phyloP scores from a whole-genome alignment of 1,140 invertebrate species.

The Vollenhovia emeryi region DNA sequence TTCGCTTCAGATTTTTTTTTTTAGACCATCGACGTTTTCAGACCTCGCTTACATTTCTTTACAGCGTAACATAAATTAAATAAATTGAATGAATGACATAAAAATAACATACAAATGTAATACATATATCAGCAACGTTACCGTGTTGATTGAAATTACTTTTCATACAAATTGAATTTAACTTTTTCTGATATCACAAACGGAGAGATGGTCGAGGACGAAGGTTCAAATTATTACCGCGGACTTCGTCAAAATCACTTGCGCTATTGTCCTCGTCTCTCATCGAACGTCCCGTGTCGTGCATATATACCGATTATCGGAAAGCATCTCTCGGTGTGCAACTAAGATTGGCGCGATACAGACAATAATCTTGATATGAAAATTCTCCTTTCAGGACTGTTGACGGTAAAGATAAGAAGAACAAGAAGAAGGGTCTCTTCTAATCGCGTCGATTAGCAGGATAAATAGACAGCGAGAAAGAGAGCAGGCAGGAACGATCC shows the following conservation, averaged over 20 bases:
- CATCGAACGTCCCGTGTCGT: neutral
- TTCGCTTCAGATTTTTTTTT: neutral
- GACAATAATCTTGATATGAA: constrained; percentile 51
- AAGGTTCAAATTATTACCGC: neutral
- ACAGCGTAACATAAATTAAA: neutral
- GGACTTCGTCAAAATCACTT: neutral
- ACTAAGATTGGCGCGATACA: neutral
- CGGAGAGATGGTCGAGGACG: neutral
- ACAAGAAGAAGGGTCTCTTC: constrained; percentile 87
- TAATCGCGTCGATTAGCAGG: constrained; percentile 74
- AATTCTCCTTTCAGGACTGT: constrained; percentile 85
- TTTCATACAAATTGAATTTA: neutral
- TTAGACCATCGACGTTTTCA: neutral
- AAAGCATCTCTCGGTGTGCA: neutral
- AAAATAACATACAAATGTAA: neutral
- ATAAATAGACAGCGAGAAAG: constrained; percentile 7
- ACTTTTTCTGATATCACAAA: neutral
- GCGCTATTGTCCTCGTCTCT: neutral
- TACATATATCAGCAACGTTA: neutral
- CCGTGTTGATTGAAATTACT: neutral
- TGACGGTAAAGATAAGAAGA: constrained; percentile 88
- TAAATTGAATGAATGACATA: no score
- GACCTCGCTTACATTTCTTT: neutral
- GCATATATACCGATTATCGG: neutral
- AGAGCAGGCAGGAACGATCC: neutral